phyloP scores from a whole-genome alignment of 2,888 invertebrate genomes.

The Digitonthophagus gazella region DNA sequence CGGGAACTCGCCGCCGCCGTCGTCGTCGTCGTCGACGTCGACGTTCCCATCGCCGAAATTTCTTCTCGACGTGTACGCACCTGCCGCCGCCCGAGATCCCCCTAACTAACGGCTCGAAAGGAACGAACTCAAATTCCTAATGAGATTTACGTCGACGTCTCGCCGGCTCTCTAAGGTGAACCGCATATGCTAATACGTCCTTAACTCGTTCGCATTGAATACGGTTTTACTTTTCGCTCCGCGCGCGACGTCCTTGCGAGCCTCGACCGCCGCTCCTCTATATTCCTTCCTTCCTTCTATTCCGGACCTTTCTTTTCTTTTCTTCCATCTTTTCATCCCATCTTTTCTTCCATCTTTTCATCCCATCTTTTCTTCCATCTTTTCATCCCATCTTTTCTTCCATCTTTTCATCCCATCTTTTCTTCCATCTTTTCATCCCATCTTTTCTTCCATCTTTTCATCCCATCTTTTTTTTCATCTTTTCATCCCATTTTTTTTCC shows the following conservation, averaged over 20 bases:
- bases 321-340: neutral
- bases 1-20: no score
- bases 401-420: no score
- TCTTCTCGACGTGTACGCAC: neutral
- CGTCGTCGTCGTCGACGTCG: neutral
- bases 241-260: neutral
- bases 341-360: neutral
- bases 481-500: no score
- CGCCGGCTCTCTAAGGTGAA: constrained; percentile 17
- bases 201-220: constrained; percentile 27
- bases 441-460: no score
- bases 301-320: neutral
- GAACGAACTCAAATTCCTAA: constrained; percentile 3
- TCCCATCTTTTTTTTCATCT: no score
- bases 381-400: no score
- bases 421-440: no score
- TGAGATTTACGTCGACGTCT: constrained; percentile 4
- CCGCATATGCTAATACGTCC: constrained; percentile 25
- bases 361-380: no score
- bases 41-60: neutral
- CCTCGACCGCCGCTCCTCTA: neutral
- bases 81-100: neutral
- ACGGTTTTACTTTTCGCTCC: constrained; percentile 20
- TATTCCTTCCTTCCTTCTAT: constrained; percentile 1
- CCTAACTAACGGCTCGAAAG: neutral